Percentiles rank a stretch among this genome's conserved stretches.
Conservation (phyloP, 2,113 vertebrate species). For the Clarias magur region DNA sequence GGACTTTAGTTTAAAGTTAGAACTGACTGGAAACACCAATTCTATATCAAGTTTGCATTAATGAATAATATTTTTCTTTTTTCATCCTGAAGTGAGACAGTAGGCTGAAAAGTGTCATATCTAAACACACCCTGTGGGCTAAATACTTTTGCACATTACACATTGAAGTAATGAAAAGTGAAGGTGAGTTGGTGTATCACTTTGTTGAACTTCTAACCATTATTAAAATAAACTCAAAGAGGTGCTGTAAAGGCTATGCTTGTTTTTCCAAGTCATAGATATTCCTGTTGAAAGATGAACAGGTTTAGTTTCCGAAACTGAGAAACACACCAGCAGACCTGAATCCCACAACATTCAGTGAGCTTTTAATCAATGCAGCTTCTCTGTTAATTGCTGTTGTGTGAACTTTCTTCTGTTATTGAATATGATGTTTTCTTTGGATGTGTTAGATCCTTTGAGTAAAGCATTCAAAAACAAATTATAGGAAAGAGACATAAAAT, state of each 20-base stretch:
- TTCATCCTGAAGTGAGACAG: too few relatives aligned
- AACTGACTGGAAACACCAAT: too few relatives aligned
- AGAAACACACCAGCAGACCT: background rate
- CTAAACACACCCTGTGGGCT: background rate
- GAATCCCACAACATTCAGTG: background rate
- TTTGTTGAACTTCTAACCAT: background rate
- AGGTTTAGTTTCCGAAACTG: background rate
- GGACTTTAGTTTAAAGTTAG: background rate
- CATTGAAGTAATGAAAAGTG: background rate
- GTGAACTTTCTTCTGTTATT: background rate
- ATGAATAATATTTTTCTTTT: too few relatives aligned
- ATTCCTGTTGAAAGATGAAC: constrained; percentile 15
- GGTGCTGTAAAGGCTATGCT: background rate
- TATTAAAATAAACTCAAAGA: constrained; percentile 15
- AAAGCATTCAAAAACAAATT: background rate
- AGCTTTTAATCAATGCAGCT: background rate
- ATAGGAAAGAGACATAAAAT: background rate
- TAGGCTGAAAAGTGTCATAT: background rate
- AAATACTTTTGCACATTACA: background rate
- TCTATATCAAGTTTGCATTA: too few relatives aligned
- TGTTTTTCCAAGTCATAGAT: constrained; percentile 9
- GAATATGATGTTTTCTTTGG: background rate
- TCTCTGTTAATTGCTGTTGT: background rate
- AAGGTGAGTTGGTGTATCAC: background rate
- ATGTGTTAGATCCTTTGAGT: background rate